Evolutionary conservation across 2,797 vertebrate genomes (phyloP).

Genomic region (Cyprinella venusta): DNA sequence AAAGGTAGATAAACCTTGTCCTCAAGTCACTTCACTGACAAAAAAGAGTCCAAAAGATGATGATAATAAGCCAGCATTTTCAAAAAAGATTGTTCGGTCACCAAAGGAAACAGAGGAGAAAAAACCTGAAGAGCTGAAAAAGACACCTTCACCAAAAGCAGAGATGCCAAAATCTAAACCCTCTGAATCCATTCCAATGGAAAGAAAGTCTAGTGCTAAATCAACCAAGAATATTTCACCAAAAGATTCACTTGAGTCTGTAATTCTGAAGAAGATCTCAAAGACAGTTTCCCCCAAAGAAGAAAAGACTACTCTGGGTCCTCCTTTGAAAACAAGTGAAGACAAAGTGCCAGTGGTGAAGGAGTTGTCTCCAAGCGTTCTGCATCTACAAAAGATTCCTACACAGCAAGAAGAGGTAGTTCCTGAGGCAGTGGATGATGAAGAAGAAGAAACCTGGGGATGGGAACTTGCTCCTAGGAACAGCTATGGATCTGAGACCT

Average conservation of each 20-base stretch:
- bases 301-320: conserved; percentile 56
- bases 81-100: conserved; percentile 1
- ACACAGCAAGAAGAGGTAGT: conserved; percentile 77
- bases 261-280: conserved; percentile 66
- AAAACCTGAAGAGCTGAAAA: conserved; percentile 66
- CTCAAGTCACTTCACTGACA: neutral
- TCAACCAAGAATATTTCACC: conserved; percentile 62
- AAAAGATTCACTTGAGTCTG: conserved; percentile 66
- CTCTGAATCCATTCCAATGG: conserved; percentile 55
- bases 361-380: conserved; percentile 73
- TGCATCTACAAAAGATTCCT: conserved; percentile 75
- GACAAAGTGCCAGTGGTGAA: conserved; percentile 64
- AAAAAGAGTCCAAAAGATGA: conserved; percentile 53
- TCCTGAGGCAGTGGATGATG: conserved; percentile 62
- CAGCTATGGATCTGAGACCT: conserved; percentile 70
- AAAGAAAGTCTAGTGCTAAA: conserved; percentile 63
- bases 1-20: conserved; percentile 50
- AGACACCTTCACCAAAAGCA: conserved; percentile 65
- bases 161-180: conserved; percentile 61
- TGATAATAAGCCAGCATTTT: conserved; percentile 7
- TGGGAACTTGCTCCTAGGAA: conserved; percentile 76
- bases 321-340: conserved; percentile 53
- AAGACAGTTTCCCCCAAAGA: conserved; percentile 66
- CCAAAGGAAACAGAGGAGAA: conserved; percentile 7
- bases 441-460: conserved; percentile 75